These are phyloP conservation scores for Tragelaphus eurycerus DNA, from an alignment of 2,797 vertebrate species.

Conservation along the genomic window DNA sequence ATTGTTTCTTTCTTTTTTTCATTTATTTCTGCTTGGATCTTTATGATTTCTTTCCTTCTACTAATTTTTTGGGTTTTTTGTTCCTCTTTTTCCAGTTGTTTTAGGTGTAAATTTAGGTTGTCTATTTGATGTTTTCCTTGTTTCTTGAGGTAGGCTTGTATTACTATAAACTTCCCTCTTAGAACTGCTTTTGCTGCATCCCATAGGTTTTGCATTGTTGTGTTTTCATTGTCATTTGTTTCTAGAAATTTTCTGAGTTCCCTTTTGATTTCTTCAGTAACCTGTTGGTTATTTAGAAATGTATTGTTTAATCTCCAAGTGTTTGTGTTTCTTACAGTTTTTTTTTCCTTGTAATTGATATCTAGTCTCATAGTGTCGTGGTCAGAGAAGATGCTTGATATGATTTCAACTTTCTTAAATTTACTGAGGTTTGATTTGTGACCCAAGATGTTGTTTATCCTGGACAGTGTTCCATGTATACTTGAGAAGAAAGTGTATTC, in stretches of 20 bases:
- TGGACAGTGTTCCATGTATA: neutral
- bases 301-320: neutral
- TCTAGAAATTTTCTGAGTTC: neutral
- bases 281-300: neutral
- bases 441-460: neutral
- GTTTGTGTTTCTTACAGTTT: neutral
- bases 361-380: neutral
- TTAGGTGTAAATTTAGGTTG: neutral
- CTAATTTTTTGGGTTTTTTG: neutral
- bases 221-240: neutral
- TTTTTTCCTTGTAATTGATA: neutral
- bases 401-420: neutral
- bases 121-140: neutral
- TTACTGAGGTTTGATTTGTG: neutral
- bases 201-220: fast-evolving
- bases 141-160: neutral
- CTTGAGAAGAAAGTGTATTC: neutral
- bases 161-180: neutral
- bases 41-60: neutral
- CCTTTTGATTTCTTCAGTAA: neutral
- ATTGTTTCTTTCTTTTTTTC: neutral
- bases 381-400: neutral
- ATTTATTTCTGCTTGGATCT: neutral
- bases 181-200: neutral
- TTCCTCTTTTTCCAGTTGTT: neutral